These are phyloP conservation scores for Centroberyx gerrardi DNA, from an alignment of 2,797 vertebrate species.

Conservation along the genomic window DNA sequence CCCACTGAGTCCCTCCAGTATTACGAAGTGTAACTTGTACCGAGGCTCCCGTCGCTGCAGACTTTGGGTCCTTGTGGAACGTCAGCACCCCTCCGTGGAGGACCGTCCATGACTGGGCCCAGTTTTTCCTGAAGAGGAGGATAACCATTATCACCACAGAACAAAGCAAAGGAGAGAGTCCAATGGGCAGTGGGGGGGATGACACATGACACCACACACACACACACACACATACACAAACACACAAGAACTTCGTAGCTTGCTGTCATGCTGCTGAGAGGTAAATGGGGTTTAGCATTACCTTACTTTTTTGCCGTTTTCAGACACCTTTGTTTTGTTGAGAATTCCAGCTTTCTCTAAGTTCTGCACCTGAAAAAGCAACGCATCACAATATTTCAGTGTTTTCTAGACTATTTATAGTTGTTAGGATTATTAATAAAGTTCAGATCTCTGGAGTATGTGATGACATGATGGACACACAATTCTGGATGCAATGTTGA, in stretches of 20 bases:
- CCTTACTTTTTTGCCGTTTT: slow-evolving; percentile 94
- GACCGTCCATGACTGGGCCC: slow-evolving; percentile 95
- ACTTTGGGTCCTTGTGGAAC: slow-evolving; percentile 96
- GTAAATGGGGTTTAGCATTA: slow-evolving; percentile 66
- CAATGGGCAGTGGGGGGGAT: neutral
- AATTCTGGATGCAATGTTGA: neutral
- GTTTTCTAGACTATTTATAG: neutral
- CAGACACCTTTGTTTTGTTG: slow-evolving; percentile 91
- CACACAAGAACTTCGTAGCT: neutral
- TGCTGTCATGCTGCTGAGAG: neutral
- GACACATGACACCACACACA: slow-evolving; percentile 29
- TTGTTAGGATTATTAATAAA: neutral
- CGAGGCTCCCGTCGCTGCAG: slow-evolving; percentile 81
- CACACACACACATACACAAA: slow-evolving; percentile 5
- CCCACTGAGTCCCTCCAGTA: neutral
- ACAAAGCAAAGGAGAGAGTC: slow-evolving; percentile 42
- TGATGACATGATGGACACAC: slow-evolving; percentile 16
- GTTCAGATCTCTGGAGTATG: too few relatives aligned
- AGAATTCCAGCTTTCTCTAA: slow-evolving; percentile 96
- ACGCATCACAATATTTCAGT: neutral
- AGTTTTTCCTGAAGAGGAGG: slow-evolving; percentile 89
- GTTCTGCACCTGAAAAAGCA: slow-evolving; percentile 86
- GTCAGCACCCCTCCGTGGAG: slow-evolving; percentile 93
- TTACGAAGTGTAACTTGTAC: slow-evolving; percentile 70
- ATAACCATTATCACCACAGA: neutral